Evolutionary conservation across 1,140 invertebrate genomes (phyloP), one percentile per base, ranked within the genome.

Genomic region (Zaprionus gabonicus): DNA sequence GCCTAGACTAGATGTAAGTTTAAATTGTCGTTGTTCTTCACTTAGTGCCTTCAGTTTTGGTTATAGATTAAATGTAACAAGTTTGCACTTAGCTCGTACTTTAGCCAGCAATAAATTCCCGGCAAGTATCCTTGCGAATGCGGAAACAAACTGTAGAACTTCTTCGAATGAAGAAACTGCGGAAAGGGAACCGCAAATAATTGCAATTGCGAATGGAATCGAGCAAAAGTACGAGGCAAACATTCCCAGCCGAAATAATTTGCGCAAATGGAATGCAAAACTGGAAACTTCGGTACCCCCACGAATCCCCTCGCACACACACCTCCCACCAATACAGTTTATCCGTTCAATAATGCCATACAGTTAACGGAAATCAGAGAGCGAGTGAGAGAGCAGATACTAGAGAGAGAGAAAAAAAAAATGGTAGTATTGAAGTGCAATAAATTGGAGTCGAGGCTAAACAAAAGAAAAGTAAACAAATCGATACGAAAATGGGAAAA

Each of bases 371-470:
- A 62, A 25, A 34, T 25, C 53, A 23, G 20, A 60, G 17, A 28
- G 38, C 55, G 2, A 28, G 38, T n/a, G 25, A 69, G 53, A 28
- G 23, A 36, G 10, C 17, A 60, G n/a, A 27, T 15, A 31, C 34
- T 10, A 23, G 2, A 57, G 9, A 20, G 20, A 20, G 20, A 20
- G 20, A 20, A 1, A 23, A 62, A 76, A 80, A 75, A 74, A 87
- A 75, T 82, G 67, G 74, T 82, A 81, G 80, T 88, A 88, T 90
- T 90, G 86, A 80, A 82, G 80, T 73, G 82, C 82, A 91, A 87
- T 87, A 87, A 91, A 91, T 91, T 91, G 79, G 56, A 58, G 65
- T 73, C 71, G 65, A 71, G 71, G 34, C 51, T 64, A 68, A 57
- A 74, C 72, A 55, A 58, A 71, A 49, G 68, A 46, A 69, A 75